Conservation (phyloP, 2,113 vertebrate genomes). For the Neolamprologus toae region DNA sequence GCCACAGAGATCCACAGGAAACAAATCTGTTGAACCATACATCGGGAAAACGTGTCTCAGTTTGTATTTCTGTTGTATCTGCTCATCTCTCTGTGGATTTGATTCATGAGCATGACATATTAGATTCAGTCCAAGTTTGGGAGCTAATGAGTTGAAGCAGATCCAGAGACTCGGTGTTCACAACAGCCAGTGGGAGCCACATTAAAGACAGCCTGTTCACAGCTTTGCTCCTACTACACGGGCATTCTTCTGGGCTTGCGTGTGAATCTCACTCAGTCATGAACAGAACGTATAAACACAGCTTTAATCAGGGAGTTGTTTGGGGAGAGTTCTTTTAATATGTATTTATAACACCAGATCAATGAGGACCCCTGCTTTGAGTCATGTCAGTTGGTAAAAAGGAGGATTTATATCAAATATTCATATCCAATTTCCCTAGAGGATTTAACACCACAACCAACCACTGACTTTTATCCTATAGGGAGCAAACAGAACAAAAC, state of each 20-base stretch:
- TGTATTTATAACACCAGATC: slow-evolving; percentile 72
- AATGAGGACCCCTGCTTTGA: slow-evolving; percentile 62
- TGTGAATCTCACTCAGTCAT: slow-evolving; percentile 25
- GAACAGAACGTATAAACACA: slow-evolving; percentile 44
- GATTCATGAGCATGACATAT: slow-evolving; percentile 61
- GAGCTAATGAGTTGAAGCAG: slow-evolving; percentile 75
- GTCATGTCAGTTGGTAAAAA: slow-evolving; percentile 60
- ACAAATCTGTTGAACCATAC: background rate
- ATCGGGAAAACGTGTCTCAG: background rate
- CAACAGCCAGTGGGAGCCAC: slow-evolving; percentile 40
- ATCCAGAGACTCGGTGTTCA: slow-evolving; percentile 53
- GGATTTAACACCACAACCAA: slow-evolving; percentile 51
- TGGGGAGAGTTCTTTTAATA: slow-evolving; percentile 67
- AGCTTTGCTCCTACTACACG: slow-evolving; percentile 21
- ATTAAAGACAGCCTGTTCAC: slow-evolving; percentile 44
- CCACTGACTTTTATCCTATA: slow-evolving; percentile 34
- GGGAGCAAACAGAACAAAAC: slow-evolving; percentile 43
- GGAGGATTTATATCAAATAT: slow-evolving; percentile 73
- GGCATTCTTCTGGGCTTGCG: slow-evolving; percentile 17
- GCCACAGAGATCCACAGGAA: background rate
- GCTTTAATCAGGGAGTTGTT: slow-evolving; percentile 70
- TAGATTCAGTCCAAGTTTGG: slow-evolving; percentile 63
- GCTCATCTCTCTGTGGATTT: slow-evolving; percentile 55
- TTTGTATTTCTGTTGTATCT: slow-evolving; percentile 51
- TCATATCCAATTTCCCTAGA: slow-evolving; percentile 59